Conservation (phyloP, 2,113 vertebrate species). For the Physeter macrocephalus region DNA sequence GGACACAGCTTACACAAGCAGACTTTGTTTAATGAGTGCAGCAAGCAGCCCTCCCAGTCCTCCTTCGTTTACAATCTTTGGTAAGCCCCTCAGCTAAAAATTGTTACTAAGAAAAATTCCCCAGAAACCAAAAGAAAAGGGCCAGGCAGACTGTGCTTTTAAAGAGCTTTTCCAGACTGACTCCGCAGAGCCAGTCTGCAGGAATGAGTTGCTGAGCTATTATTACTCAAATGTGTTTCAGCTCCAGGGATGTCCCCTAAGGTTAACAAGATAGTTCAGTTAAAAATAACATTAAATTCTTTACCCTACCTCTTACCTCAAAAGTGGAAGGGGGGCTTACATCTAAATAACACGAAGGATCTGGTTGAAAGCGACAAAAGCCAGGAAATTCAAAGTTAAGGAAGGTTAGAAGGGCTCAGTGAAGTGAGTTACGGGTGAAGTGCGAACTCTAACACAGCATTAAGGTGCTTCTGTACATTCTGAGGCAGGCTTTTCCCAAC, state of each 20-base stretch:
- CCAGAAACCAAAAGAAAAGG: conserved; percentile 62
- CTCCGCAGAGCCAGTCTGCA: not conserved
- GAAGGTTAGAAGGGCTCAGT: not conserved
- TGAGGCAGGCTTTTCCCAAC: not conserved
- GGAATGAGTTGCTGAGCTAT: conserved; percentile 45
- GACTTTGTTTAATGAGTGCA: conserved; percentile 60
- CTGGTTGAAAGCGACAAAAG: conserved; percentile 41
- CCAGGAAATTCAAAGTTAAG: conserved; percentile 44
- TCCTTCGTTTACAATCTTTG: conserved; percentile 47
- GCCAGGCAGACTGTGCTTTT: conserved; percentile 27
- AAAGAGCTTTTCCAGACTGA: conserved; percentile 66
- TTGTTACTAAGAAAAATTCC: conserved; percentile 42
- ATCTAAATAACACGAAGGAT: not conserved
- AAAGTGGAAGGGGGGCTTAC: not conserved
- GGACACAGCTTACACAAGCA: conserved; percentile 7
- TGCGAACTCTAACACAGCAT: not conserved
- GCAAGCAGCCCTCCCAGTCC: not conserved
- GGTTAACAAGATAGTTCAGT: conserved; percentile 67
- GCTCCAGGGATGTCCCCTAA: conserved; percentile 44
- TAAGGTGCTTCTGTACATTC: not conserved
- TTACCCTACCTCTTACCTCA: not conserved
- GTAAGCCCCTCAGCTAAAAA: conserved; percentile 53
- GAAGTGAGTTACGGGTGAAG: not conserved
- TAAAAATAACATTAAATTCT: conserved; percentile 71
- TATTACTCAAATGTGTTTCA: conserved; percentile 63